Base-by-base conservation (phyloP, 2,888 invertebrate species). In the Callinectes sapidus region DNA sequence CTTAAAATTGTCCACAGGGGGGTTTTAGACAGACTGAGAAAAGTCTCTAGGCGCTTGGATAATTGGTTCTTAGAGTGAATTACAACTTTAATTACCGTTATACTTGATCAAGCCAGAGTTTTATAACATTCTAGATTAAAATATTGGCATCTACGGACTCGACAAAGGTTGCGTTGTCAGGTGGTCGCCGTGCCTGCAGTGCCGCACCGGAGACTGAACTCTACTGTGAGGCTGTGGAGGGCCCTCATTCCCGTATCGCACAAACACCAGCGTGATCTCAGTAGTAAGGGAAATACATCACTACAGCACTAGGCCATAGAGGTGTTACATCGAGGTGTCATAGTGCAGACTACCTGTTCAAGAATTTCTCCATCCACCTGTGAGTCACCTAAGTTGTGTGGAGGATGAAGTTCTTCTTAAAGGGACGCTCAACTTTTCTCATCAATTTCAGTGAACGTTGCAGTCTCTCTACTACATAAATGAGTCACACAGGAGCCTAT, bases 131-230 rank as follows among this genome's bases (percentile, higher is more conserved):
- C 8, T 81, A 81, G 10, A 35, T 32, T 35, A 14, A 81, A 35
- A 16, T 35, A 0, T 81, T 81, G 81, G 81, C 81, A 81, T n/a
- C 81, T 81, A 8, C 14, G 35, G 14, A 16, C 16, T 10, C 23
- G 14, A 81, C 81, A 81, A 81, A 35, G 81, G 32, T 32, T 81
- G 81, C 81, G 32, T 81, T 81, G 81, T 81, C 14, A 81, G 81
- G 81, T 81, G 81, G 81, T 81, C 32, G 81, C 35, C 14, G 81
- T 32, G 81, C 16, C 35, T 32, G 35, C 32, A 35, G 81, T 81
- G 81, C 81, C 35, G 81, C 35, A 81, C 81, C 32, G 32, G 81
- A 81, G 81, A 81, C 32, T 81, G 81, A 81, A 35, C 81, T 81
- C 32, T 81, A 81, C 16, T 35, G 81, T 81, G 32, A 81, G 81